A percentile compares a stretch with the other conserved stretches of the same genome.
phyloP scores from a whole-genome alignment of 2,797 vertebrate genomes.

The Phyllotis vaccarum region DNA sequence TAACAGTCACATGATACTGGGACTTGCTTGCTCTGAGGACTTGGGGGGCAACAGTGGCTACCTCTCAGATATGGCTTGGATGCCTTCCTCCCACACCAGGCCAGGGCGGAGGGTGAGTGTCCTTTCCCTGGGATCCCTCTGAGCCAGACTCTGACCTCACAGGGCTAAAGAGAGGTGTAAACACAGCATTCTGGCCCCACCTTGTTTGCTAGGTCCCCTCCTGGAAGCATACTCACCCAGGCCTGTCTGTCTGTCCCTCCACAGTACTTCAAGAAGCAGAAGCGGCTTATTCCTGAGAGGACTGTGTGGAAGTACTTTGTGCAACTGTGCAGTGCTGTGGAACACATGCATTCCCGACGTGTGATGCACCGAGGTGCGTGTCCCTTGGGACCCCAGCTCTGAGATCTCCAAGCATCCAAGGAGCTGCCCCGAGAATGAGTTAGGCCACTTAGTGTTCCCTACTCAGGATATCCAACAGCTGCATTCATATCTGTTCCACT shows the following conservation, averaged over 20 bases:
- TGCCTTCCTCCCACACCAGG: neutral
- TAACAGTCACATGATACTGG: slow-evolving; percentile 78
- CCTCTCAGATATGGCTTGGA: neutral
- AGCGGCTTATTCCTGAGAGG: slow-evolving; percentile 93
- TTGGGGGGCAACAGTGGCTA: neutral
- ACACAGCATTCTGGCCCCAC: neutral
- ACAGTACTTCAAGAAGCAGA: slow-evolving; percentile 94
- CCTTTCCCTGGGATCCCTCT: neutral
- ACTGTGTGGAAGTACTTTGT: slow-evolving; percentile 94
- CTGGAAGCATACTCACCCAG: neutral
- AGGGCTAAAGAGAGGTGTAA: neutral
- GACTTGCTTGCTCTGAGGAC: neutral
- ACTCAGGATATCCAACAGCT: slow-evolving; percentile 50
- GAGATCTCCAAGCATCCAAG: neutral
- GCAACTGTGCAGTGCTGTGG: slow-evolving; percentile 93
- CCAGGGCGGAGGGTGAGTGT: neutral
- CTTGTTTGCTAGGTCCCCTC: neutral
- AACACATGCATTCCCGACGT: slow-evolving; percentile 94
- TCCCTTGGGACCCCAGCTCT: neutral
- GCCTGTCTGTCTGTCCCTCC: slow-evolving; percentile 75
- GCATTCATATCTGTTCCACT: neutral
- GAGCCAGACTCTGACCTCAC: neutral
- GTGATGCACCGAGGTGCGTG: slow-evolving; percentile 92
- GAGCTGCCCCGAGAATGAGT: neutral
- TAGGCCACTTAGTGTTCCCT: slow-evolving; percentile 69